Conservation (phyloP, 2,797 vertebrate species). For the Lutra lutra region DNA sequence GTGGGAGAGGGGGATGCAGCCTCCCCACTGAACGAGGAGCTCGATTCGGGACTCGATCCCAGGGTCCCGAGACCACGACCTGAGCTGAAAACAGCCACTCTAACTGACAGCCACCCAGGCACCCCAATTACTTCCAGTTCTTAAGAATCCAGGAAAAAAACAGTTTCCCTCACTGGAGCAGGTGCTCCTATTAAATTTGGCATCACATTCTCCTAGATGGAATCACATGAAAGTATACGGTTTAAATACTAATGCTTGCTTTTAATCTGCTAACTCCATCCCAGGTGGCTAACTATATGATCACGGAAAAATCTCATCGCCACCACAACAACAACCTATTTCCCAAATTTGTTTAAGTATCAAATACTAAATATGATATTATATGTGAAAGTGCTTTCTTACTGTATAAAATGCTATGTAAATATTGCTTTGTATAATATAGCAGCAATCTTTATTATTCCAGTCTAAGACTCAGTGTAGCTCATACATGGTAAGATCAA, state of each 20-base stretch:
- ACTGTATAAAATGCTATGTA: background rate
- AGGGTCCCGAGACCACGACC: too few relatives aligned
- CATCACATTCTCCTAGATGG: background rate
- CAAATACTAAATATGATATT: background rate
- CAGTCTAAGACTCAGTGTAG: background rate
- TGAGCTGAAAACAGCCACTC: too few relatives aligned
- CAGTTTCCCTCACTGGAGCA: background rate
- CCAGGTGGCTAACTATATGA: background rate
- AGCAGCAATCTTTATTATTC: background rate
- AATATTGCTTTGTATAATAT: constrained; percentile 22
- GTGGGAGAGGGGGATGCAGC: too few relatives aligned
- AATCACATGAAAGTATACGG: background rate
- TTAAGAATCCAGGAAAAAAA: background rate
- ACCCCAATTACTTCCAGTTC: background rate
- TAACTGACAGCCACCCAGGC: too few relatives aligned
- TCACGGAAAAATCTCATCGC: background rate
- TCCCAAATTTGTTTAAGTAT: background rate
- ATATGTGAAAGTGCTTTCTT: background rate
- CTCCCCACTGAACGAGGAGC: too few relatives aligned
- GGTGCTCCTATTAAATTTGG: background rate
- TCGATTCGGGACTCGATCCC: too few relatives aligned
- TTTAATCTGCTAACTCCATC: background rate
- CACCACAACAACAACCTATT: background rate
- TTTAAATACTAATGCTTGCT: background rate
- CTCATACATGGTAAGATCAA: background rate